A percentile compares a stretch with the other conserved stretches of the same genome.
phyloP scores from a whole-genome alignment of 2,113 vertebrate genomes.

The Nibea albiflora region DNA sequence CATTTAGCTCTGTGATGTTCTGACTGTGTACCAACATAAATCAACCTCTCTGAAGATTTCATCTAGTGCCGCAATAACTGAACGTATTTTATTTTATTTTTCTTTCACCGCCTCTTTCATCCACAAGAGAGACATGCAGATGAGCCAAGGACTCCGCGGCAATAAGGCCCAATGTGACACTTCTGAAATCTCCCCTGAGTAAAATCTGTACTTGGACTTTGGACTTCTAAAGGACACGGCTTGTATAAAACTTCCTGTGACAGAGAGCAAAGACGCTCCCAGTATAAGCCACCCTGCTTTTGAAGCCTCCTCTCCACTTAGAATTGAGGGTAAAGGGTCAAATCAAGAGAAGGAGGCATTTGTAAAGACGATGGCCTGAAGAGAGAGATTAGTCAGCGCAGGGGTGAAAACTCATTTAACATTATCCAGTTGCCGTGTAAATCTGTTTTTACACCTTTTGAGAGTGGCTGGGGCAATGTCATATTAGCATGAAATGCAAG shows the following conservation, averaged over 20 bases:
- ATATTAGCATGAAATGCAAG: slow-evolving; percentile 47
- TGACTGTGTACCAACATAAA: slow-evolving; percentile 27
- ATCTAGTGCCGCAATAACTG: slow-evolving; percentile 28
- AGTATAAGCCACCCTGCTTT: slow-evolving; percentile 38
- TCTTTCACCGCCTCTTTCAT: slow-evolving; percentile 26
- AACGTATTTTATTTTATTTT: not conserved
- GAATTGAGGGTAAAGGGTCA: slow-evolving; percentile 67
- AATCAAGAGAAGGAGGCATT: slow-evolving; percentile 55
- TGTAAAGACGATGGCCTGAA: slow-evolving; percentile 48
- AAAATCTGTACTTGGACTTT: slow-evolving; percentile 34
- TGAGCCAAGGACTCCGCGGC: slow-evolving; percentile 28
- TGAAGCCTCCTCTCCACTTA: slow-evolving; percentile 52
- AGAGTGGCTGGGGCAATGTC: slow-evolving; percentile 27
- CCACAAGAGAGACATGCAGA: slow-evolving; percentile 48
- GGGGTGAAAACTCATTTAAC: slow-evolving; percentile 69
- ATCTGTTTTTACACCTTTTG: slow-evolving; percentile 72
- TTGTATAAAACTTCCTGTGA: slow-evolving; percentile 39
- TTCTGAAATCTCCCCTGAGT: slow-evolving; percentile 46
- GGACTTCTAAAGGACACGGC: slow-evolving; percentile 62
- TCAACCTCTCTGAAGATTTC: slow-evolving; percentile 33
- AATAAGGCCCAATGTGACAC: slow-evolving; percentile 46
- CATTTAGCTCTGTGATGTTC: slow-evolving; percentile 37
- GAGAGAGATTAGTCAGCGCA: slow-evolving; percentile 62
- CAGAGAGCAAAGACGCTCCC: slow-evolving; percentile 9
- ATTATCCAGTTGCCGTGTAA: slow-evolving; percentile 50